These are phyloP conservation scores for Hyposmocoma kahamanoa DNA, from an alignment of 1,140 invertebrate genomes.

Conservation along the genomic window DNA sequence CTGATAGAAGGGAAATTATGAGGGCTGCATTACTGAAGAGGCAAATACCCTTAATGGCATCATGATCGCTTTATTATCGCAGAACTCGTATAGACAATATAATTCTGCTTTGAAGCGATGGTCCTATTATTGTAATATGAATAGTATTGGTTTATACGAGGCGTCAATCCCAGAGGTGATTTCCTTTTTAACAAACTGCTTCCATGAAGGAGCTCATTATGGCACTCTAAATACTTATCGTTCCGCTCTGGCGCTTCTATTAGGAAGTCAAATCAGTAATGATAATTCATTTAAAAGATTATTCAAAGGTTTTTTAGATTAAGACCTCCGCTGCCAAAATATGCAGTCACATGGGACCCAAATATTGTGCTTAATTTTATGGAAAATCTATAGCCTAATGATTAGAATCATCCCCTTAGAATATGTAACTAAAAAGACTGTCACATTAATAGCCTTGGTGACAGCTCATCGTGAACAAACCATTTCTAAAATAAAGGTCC, in stretches of 20 bases:
- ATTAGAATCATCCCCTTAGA: background rate
- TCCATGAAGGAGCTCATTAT: background rate
- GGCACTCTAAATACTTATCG: constrained; percentile 3
- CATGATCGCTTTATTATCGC: too few species aligned
- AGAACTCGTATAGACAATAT: too few species aligned
- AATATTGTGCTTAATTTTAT: constrained; percentile 2
- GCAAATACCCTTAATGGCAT: too few species aligned
- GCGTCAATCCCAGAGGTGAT: background rate
- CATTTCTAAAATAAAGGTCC: constrained; percentile 3
- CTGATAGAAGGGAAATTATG: too few species aligned
- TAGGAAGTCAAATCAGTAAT: background rate
- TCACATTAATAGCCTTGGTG: constrained; percentile 3
- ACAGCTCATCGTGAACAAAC: constrained; percentile 9
- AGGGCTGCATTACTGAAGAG: too few species aligned
- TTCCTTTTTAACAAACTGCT: background rate
- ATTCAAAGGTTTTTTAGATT: constrained; percentile 8
- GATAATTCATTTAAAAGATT: constrained; percentile 2
- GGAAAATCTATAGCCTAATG: background rate
- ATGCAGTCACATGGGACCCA: constrained; percentile 7
- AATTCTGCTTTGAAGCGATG: too few species aligned
- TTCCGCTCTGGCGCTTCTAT: background rate
- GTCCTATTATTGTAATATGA: too few species aligned
- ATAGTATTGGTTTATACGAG: constrained; percentile 3
- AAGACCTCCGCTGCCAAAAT: constrained; percentile 5
- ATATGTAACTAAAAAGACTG: background rate